Percentiles rank a stretch among this genome's conserved stretches.
Evolutionary conservation across 2,797 vertebrate species (phyloP).

Genomic region (Coccyzus lansbergi): DNA sequence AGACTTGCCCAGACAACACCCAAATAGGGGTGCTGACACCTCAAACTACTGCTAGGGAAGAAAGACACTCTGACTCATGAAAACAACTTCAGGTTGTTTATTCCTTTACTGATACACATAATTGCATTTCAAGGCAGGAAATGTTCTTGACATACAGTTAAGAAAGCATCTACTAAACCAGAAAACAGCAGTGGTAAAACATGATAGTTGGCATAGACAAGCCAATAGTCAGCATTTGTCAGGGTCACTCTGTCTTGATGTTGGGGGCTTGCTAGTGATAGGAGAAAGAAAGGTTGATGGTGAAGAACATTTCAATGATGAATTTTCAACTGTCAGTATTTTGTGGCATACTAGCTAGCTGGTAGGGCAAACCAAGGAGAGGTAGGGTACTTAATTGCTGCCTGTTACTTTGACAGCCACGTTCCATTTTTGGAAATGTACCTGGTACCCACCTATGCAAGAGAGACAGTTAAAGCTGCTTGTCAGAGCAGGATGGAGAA

Average conservation of each 20-base stretch:
- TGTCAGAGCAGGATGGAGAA: background rate
- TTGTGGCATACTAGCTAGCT: background rate
- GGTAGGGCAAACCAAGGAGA: background rate
- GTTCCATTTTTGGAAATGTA: rapidly evolving
- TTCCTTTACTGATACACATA: background rate
- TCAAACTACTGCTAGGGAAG: background rate
- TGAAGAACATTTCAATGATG: background rate
- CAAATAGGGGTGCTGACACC: background rate
- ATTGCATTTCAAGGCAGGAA: slow-evolving; percentile 16
- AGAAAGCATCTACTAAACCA: background rate
- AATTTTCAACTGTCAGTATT: slow-evolving; percentile 20
- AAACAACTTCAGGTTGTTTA: background rate
- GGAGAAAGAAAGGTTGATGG: background rate
- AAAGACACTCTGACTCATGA: background rate
- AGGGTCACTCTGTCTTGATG: slow-evolving; percentile 37
- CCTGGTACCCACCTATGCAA: background rate
- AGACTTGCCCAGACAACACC: background rate
- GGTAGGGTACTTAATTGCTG: background rate
- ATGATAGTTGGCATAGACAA: slow-evolving; percentile 19
- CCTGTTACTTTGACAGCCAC: background rate
- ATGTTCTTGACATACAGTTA: slow-evolving; percentile 18
- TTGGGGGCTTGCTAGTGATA: background rate
- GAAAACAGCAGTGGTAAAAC: slow-evolving; percentile 20
- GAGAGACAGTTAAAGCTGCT: background rate
- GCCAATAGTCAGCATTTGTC: slow-evolving; percentile 32